Evolutionary conservation across 2,797 vertebrate genomes (phyloP).

Genomic region (Saguinus oedipus): DNA sequence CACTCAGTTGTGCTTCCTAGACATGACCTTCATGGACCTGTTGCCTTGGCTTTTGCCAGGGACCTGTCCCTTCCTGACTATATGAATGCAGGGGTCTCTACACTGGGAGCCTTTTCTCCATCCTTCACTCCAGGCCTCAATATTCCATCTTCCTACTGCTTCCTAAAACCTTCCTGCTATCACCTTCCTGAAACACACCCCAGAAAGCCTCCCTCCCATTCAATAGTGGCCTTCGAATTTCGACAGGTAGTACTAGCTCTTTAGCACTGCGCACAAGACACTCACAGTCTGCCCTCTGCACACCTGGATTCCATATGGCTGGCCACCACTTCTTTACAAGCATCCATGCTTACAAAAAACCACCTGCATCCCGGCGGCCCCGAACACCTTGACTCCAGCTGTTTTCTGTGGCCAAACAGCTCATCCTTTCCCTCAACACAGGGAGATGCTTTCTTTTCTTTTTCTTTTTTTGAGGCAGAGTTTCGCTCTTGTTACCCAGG

Average conservation of each 20-base stretch:
- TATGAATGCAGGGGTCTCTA: fast-evolving
- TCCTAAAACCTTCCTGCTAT: background rate
- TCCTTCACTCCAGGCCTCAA: fast-evolving
- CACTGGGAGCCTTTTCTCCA: fast-evolving
- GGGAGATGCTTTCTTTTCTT: background rate
- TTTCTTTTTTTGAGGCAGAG: too few species aligned
- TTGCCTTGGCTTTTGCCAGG: background rate
- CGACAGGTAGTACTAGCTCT: too few species aligned
- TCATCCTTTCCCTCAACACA: fast-evolving
- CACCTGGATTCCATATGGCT: fast-evolving
- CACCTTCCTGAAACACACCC: background rate
- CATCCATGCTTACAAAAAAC: fast-evolving
- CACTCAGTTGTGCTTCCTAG: fast-evolving
- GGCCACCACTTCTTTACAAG: fast-evolving
- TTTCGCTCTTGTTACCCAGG: too few species aligned
- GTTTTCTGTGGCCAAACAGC: too few species aligned
- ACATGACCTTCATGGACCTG: fast-evolving
- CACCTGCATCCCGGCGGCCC: fast-evolving
- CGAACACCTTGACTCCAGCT: too few species aligned
- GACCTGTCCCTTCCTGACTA: fast-evolving
- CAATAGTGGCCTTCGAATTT: background rate
- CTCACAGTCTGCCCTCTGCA: too few species aligned
- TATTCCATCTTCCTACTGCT: background rate
- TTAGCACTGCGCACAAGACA: fast-evolving
- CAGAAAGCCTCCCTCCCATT: background rate